phyloP scores from a whole-genome alignment of 2,888 invertebrate genomes.

The Camponotus fellah region DNA sequence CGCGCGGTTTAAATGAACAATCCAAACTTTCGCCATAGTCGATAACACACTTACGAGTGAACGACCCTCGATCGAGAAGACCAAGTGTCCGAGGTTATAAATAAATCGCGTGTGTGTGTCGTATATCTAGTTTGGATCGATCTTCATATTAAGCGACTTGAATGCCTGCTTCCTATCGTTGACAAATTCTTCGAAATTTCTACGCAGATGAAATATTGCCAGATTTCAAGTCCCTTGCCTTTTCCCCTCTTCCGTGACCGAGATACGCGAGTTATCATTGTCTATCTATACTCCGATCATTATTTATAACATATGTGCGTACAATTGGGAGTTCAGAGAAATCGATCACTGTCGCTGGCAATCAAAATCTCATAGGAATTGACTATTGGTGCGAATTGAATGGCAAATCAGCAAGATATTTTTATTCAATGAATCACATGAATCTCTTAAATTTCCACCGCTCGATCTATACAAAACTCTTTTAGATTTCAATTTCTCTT shows the following conservation, averaged over 20 bases:
- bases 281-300: not conserved
- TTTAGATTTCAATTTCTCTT: not conserved
- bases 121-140: constrained; percentile 30
- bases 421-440: not conserved
- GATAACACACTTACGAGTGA: constrained; percentile 50
- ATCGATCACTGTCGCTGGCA: not conserved
- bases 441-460: not conserved
- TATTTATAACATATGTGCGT: constrained; percentile 31
- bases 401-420: constrained; percentile 19
- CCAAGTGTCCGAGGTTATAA: constrained; percentile 40
- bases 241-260: not conserved
- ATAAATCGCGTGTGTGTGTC: constrained; percentile 30
- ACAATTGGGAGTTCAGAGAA: not conserved
- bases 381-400: constrained; percentile 11
- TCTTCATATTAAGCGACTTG: constrained; percentile 32
- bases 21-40: constrained; percentile 36
- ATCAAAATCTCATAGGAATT: constrained; percentile 14
- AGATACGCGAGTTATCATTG: constrained; percentile 34
- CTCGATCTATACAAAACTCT: not conserved
- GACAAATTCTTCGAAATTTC: not conserved
- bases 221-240: no score
- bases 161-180: constrained; percentile 14
- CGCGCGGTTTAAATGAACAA: constrained; percentile 32
- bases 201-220: not conserved
- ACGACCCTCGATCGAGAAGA: constrained; percentile 40